Evolutionary conservation across 2,113 vertebrate species (phyloP), one percentile per base, ranked within the genome.

Genomic region (Myodes glareolus): DNA sequence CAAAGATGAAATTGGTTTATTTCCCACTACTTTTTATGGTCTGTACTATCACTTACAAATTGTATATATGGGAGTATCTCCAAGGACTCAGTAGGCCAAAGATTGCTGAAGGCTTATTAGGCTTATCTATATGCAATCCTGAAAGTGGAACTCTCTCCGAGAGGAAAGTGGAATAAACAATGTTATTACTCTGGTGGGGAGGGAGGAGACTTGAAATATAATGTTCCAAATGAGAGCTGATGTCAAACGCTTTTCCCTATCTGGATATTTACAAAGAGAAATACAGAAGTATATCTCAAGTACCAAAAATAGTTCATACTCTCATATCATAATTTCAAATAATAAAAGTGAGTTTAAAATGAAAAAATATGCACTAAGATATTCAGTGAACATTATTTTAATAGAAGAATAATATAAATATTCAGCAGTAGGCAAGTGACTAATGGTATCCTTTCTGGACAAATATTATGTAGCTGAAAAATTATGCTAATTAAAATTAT

Each of bases 401-500:
- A 94, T 78, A 95, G 78, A 70, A 96, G 93, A 84, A 67, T 84
- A 72, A 95, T 50, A 95, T 75, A 88, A 93, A 93, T 92, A 94
- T 80, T 97, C 84, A 96, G 70, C 58, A 89, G 27, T 11, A 93
- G 88, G 78, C 63, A 95, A 94, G 50, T 85, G 75, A 84, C 75
- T 97, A 92, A 93, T 81, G 77, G 73, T 81, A 78, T 55, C 55
- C 45, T 92, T 95, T 72, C 45, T 84, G 42, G 11, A 87, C 63
- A 93, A 92, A 82, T 92, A 95, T 47, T 94, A 86, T 50, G 55
- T 12, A 91, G 88, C 3, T 39, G 77, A 84, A 97, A 61, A 94
- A 95, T 75, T 91, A 93, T 82, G 65, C 47, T 97, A 88, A 97
- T 80, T 96, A 91, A 97, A 92, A 91, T 94, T 93, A 80, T 58